phyloP scores from a whole-genome alignment of 2,113 vertebrate genomes.

The Leptocoma aspasia region DNA sequence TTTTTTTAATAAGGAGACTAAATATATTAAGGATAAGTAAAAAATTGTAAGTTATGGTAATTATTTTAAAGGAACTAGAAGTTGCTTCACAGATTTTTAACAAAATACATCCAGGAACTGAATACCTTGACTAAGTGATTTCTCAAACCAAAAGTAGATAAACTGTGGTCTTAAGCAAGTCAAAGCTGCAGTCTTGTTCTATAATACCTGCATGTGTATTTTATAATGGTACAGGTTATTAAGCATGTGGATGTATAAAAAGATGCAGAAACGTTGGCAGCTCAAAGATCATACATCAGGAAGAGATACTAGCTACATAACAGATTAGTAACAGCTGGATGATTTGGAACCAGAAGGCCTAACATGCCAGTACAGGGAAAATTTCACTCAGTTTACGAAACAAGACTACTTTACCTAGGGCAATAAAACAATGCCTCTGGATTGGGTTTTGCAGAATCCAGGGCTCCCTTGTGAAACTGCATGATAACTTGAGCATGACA shows the following conservation, averaged over 20 bases:
- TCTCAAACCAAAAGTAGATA: neutral
- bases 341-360: slow-evolving; percentile 45
- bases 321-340: slow-evolving; percentile 48
- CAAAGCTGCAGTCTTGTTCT: neutral
- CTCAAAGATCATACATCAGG: neutral
- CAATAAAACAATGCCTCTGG: slow-evolving; percentile 36
- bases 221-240: neutral
- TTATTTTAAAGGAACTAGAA: neutral
- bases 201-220: neutral
- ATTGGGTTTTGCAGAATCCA: slow-evolving; percentile 24
- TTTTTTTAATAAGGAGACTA: neutral
- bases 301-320: slow-evolving; percentile 34
- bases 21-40: neutral
- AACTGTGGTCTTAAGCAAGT: neutral
- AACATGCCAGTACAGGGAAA: slow-evolving; percentile 23
- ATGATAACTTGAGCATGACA: slow-evolving; percentile 15
- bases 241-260: neutral
- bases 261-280: neutral
- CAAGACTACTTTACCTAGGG: slow-evolving; percentile 30
- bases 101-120: neutral
- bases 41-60: neutral
- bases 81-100: neutral
- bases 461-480: slow-evolving; percentile 1
- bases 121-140: neutral
- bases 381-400: slow-evolving; percentile 39